A percentile compares a stretch with the other conserved stretches of the same genome.
Conservation (phyloP, 2,113 vertebrate genomes). For the Plecturocebus donacophilus region DNA sequence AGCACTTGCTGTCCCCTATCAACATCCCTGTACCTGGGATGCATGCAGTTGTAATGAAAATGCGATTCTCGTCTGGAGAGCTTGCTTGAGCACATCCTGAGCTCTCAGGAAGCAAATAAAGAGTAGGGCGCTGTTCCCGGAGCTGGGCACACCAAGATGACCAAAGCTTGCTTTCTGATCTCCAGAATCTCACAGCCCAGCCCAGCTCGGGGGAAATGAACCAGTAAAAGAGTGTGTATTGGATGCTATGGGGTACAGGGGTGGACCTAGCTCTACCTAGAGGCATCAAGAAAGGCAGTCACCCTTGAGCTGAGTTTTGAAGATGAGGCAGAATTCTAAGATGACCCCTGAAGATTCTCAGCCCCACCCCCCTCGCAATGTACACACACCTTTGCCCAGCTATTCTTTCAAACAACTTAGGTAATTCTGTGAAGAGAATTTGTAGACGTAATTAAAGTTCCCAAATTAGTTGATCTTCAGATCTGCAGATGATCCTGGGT, state of each 20-base stretch:
- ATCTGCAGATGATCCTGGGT: not conserved
- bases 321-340: not conserved
- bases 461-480: not conserved
- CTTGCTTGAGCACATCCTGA: not conserved
- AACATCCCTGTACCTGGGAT: not conserved
- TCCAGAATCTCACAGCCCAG: not conserved
- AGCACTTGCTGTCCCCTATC: not conserved
- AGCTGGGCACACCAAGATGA: not conserved
- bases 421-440: not conserved
- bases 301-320: not conserved
- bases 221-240: not conserved
- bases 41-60: not conserved
- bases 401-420: not conserved
- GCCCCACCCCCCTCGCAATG: accelerated
- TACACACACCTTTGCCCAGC: not conserved
- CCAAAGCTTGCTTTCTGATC: not conserved
- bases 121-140: not conserved
- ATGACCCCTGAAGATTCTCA: not conserved
- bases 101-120: not conserved
- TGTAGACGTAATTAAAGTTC: not conserved
- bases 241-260: too few relatives aligned
- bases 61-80: not conserved
- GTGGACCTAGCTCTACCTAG: not conserved
- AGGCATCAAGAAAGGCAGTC: not conserved
- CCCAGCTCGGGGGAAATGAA: not conserved